Evolutionary conservation across 1,140 invertebrate genomes (phyloP), one percentile per base, ranked within the genome.

Genomic region (Coelopa frigida): DNA sequence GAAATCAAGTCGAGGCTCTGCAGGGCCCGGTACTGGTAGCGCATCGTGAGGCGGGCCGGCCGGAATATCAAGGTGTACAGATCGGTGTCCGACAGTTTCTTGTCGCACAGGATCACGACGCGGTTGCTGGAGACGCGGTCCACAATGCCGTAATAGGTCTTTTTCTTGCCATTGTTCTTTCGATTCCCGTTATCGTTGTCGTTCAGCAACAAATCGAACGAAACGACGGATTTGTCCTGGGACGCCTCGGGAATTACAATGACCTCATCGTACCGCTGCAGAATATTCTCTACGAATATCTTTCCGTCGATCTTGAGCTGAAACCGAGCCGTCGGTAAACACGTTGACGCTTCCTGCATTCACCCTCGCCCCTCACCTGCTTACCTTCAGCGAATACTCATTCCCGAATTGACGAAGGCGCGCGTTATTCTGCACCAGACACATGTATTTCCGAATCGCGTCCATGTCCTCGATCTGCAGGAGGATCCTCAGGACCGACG

Each of bases 381-480:
- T 26, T 33, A 48, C 46, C 39, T 59, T 66, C 4, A 65, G 50
- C 6, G 58, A 55, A 17, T 63, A 32, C 10, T 66, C 62, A n/a
- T 51, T 55, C 6, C 52, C 53, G 37, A 58, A 60, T 44, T 58
- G 53, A 14, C 59, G 57, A 26, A 66, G 41, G 24, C 58, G 51
- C 48, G 59, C 44, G 17, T 62, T 57, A 23, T 49, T 49, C 33
- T 66, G 59, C 24, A 49, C 58, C 1, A 66, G 49, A 1, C 31
- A 40, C 12, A 57, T 31, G 51, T 65, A 65, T 22, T 48, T 51
- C 27, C 54, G 54, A 49, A 59, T 5, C 0, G 48, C 43, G 29
- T 65, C 61, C 18, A 60, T 51, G 32, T 65, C 61, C 49, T 65
- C 61, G 23, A 65, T 58, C 20, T 66, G 57, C 1, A 65, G 47